Evolutionary conservation across 2,113 vertebrate genomes (phyloP).

Genomic region (Ceuthmochares aereus): DNA sequence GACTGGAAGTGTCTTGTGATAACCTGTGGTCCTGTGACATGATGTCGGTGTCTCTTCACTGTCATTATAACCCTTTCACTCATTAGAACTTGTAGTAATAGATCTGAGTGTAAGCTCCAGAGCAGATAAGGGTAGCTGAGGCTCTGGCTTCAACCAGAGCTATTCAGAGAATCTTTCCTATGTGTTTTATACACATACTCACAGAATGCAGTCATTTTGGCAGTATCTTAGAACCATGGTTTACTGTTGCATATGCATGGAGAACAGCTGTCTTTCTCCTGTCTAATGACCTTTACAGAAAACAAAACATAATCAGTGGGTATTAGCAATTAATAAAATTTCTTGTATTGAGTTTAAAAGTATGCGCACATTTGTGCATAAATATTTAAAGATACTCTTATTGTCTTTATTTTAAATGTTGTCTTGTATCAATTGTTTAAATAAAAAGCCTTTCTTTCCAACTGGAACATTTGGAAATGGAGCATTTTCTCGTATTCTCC

Average conservation of each 20-base stretch:
- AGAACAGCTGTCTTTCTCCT: constrained; percentile 12
- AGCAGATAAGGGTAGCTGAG: neutral
- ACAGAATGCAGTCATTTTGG: neutral
- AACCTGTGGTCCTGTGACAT: neutral
- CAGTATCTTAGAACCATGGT: neutral
- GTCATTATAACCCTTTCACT: neutral
- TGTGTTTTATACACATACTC: neutral
- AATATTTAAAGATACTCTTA: constrained; percentile 2
- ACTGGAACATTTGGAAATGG: constrained; percentile 5
- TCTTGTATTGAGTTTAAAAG: neutral
- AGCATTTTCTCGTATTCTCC: constrained; percentile 5
- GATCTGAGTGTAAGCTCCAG: neutral
- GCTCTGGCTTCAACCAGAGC: neutral
- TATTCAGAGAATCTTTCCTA: neutral
- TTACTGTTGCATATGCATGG: neutral
- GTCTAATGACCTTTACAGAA: neutral
- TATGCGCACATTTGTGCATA: neutral
- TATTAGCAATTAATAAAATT: constrained; percentile 34
- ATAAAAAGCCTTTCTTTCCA: neutral
- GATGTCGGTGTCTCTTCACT: neutral
- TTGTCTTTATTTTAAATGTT: neutral
- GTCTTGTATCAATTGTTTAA: neutral
- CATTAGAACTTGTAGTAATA: neutral
- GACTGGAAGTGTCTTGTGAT: neutral
- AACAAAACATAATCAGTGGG: neutral